Evolutionary conservation across 2,113 vertebrate genomes (phyloP).

Genomic region (Sebastes fasciatus): DNA sequence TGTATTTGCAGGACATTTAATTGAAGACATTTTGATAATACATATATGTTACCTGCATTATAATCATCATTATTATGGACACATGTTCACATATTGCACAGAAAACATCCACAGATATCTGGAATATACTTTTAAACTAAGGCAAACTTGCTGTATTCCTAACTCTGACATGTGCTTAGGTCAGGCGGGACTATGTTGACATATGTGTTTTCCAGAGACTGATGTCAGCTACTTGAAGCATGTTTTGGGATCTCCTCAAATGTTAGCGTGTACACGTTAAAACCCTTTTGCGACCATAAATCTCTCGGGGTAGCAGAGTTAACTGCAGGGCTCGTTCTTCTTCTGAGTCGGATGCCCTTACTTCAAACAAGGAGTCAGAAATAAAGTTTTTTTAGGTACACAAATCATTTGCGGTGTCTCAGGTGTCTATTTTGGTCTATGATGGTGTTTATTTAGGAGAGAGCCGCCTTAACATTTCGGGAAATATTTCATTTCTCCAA

Average conservation of each 20-base stretch:
- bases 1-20: neutral
- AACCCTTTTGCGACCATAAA: conserved; percentile 70
- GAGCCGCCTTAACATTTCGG: conserved; percentile 53
- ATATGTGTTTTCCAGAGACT: conserved; percentile 67
- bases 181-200: conserved; percentile 57
- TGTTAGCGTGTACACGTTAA: conserved; percentile 66
- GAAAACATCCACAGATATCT: neutral
- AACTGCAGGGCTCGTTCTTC: conserved; percentile 48
- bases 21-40: neutral
- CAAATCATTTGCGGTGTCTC: conserved; percentile 73
- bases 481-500: conserved; percentile 43
- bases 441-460: conserved; percentile 51
- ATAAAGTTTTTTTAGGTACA: conserved; percentile 49
- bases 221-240: conserved; percentile 66
- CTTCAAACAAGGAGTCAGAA: conserved; percentile 74
- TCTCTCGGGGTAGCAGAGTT: conserved; percentile 56
- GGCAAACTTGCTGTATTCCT: neutral
- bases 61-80: neutral
- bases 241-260: conserved; percentile 73
- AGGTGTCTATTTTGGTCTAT: conserved; percentile 59
- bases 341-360: conserved; percentile 48
- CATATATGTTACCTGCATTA: neutral
- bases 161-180: conserved; percentile 9
- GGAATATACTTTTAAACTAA: neutral
- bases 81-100: neutral